Evolutionary conservation across 2,113 vertebrate genomes (phyloP).

Genomic region (Xiphophorus maculatus): DNA sequence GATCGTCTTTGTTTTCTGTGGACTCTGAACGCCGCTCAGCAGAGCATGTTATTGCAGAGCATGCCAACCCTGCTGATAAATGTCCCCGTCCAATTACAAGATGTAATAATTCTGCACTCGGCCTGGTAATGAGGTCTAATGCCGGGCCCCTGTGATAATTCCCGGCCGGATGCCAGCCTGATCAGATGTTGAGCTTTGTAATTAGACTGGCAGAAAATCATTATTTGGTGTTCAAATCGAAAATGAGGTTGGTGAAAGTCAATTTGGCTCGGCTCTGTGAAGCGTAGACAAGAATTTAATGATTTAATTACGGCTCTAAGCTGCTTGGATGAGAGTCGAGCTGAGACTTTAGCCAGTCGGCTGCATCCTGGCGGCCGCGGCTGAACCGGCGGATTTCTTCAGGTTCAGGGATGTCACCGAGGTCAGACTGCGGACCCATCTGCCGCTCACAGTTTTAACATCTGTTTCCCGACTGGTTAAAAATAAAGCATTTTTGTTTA

Average conservation of each 20-base stretch:
- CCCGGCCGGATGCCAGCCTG: constrained; percentile 90
- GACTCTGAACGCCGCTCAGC: constrained; percentile 78
- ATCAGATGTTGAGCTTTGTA: constrained; percentile 99
- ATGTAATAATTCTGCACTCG: constrained; percentile 98
- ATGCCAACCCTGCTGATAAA: constrained; percentile 77
- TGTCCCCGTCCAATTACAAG: constrained; percentile 96
- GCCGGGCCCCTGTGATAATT: constrained; percentile 89
- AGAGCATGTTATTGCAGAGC: constrained; percentile 74
- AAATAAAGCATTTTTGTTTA: neutral
- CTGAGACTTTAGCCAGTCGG: constrained; percentile 76
- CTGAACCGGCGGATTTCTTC: neutral
- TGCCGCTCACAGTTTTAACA: neutral
- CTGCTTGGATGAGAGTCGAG: constrained; percentile 96
- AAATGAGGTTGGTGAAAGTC: constrained; percentile 99
- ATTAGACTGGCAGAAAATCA: constrained; percentile 99
- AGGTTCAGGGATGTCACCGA: constrained; percentile 34
- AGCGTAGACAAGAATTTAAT: constrained; percentile 99
- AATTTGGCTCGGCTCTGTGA: constrained; percentile 94
- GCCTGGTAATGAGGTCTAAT: constrained; percentile 99
- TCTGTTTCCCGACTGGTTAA: neutral
- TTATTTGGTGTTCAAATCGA: constrained; percentile 99
- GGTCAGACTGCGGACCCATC: neutral
- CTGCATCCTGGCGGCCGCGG: neutral
- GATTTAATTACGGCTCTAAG: constrained; percentile 99
- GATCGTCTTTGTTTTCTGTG: constrained; percentile 92